A percentile compares a stretch with the other conserved stretches of the same genome.
Conservation (phyloP, 1,140 invertebrate genomes). For the Papilio aristodemus region DNA sequence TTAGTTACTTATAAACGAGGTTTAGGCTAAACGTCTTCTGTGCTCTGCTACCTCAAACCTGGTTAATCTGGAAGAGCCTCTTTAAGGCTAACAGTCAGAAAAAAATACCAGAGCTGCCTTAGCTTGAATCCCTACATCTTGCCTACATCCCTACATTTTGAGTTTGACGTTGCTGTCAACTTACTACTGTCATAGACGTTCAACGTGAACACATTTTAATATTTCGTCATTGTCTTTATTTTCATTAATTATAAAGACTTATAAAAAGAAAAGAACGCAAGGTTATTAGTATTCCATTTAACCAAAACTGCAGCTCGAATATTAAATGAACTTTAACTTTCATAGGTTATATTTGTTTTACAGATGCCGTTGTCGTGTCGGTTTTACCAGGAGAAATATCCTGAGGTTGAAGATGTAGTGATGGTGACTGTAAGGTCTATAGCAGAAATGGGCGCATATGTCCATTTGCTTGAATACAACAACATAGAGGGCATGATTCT, state of each 20-base stretch:
- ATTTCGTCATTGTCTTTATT: conserved; percentile 21
- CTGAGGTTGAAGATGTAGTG: conserved; percentile 99
- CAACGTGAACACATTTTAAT: conserved; percentile 31
- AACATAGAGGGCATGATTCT: conserved; percentile 99
- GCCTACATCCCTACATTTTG: not conserved
- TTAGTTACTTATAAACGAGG: no score
- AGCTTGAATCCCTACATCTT: no score
- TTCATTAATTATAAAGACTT: conserved; percentile 10
- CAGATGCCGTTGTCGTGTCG: conserved; percentile 97
- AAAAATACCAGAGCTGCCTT: no score
- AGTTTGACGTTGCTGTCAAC: conserved; percentile 14
- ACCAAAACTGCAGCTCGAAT: not conserved
- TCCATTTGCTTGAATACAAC: conserved; percentile 98
- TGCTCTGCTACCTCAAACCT: no score
- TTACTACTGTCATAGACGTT: not conserved
- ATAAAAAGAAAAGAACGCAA: conserved; percentile 14
- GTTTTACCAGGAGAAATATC: conserved; percentile 98
- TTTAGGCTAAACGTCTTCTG: no score
- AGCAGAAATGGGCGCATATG: conserved; percentile 99
- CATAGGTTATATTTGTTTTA: conserved; percentile 39
- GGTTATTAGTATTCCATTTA: not conserved
- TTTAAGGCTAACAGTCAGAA: no score
- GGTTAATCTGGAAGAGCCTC: no score
- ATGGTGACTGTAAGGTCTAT: conserved; percentile 99
- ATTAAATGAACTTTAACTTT: not conserved